phyloP scores from a whole-genome alignment of 2,888 invertebrate genomes.

The Cryptops parisi region DNA sequence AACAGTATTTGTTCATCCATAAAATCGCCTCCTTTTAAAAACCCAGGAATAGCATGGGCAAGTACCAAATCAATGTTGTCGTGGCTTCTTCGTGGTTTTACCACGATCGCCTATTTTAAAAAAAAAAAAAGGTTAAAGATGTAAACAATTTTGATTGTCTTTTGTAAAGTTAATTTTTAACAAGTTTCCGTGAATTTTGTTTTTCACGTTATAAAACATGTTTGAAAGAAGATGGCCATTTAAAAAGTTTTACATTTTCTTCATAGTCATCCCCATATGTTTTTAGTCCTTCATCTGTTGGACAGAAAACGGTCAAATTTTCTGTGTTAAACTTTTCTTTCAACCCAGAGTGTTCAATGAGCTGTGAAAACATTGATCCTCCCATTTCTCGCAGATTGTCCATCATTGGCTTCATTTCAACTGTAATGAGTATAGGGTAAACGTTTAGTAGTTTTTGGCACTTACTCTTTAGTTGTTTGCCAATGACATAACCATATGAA shows the following conservation, averaged over 20 bases:
- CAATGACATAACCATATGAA: too few species aligned
- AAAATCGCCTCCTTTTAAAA: slow-evolving; percentile 41
- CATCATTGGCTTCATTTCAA: slow-evolving; percentile 42
- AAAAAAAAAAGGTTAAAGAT: too few species aligned
- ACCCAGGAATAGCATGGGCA: slow-evolving; percentile 44
- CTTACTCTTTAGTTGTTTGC: too few species aligned
- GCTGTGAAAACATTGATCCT: slow-evolving; percentile 42
- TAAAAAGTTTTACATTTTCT: slow-evolving; percentile 18
- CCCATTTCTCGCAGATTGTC: slow-evolving; percentile 43
- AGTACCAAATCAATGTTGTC: slow-evolving; percentile 37
- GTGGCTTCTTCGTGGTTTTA: slow-evolving; percentile 28
- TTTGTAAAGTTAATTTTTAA: too few species aligned
- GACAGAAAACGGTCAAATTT: slow-evolving; percentile 40
- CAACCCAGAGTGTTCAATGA: slow-evolving; percentile 39
- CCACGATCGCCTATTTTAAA: slow-evolving; percentile 18
- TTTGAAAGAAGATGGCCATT: too few species aligned
- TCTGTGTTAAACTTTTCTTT: slow-evolving; percentile 36
- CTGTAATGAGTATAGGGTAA: slow-evolving; percentile 27
- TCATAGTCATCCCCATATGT: slow-evolving; percentile 24
- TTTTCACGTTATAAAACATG: too few species aligned
- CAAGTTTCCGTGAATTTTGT: too few species aligned
- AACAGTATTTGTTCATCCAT: slow-evolving; percentile 38
- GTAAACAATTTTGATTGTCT: too few species aligned
- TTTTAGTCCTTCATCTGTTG: slow-evolving; percentile 35
- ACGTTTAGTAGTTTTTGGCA: too few species aligned